Percentiles rank a stretch among this genome's conserved stretches.
These are phyloP conservation scores for Conomelus anceps DNA, from an alignment of 2,888 invertebrate genomes.

Conservation along the genomic window DNA sequence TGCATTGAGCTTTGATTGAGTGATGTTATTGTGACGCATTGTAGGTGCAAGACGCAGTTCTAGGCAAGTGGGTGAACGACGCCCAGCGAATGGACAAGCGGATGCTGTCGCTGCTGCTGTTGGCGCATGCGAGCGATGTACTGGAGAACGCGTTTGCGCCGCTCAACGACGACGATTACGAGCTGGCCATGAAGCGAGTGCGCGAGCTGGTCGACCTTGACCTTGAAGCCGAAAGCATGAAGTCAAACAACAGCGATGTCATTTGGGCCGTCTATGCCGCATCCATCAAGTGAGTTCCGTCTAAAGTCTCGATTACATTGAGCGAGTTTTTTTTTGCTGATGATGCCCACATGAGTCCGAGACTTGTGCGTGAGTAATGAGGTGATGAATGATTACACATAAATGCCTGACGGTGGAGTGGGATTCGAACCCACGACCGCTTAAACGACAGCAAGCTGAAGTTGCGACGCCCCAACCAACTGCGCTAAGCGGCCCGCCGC, in stretches of 20 bases:
- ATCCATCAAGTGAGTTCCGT: constrained; percentile 77
- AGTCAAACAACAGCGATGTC: constrained; percentile 77
- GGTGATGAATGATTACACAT: too few species aligned
- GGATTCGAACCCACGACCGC: too few species aligned
- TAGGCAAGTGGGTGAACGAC: constrained; percentile 94
- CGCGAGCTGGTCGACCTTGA: constrained; percentile 93
- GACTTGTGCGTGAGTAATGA: too few species aligned
- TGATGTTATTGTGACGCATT: constrained; percentile 22
- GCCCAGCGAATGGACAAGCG: constrained; percentile 96
- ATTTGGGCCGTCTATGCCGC: constrained; percentile 99
- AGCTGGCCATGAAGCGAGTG: constrained; percentile 95
- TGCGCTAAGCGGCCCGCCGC: too few species aligned
- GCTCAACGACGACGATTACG: constrained; percentile 93
- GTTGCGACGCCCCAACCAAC: too few species aligned
- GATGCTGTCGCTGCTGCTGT: constrained; percentile 83
- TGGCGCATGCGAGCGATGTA: constrained; percentile 97
- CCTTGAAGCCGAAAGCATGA: constrained; percentile 91
- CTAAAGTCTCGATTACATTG: not conserved
- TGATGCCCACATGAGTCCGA: too few species aligned
- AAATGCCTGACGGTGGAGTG: too few species aligned
- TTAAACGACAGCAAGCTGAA: too few species aligned
- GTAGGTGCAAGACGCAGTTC: constrained; percentile 93
- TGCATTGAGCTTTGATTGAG: too few species aligned
- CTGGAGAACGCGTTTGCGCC: constrained; percentile 99
- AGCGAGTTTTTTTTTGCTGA: too few species aligned